A percentile compares a stretch with the other conserved stretches of the same genome.
Evolutionary conservation across 2,797 vertebrate species (phyloP).

Genomic region (Benthosema pterotum): DNA sequence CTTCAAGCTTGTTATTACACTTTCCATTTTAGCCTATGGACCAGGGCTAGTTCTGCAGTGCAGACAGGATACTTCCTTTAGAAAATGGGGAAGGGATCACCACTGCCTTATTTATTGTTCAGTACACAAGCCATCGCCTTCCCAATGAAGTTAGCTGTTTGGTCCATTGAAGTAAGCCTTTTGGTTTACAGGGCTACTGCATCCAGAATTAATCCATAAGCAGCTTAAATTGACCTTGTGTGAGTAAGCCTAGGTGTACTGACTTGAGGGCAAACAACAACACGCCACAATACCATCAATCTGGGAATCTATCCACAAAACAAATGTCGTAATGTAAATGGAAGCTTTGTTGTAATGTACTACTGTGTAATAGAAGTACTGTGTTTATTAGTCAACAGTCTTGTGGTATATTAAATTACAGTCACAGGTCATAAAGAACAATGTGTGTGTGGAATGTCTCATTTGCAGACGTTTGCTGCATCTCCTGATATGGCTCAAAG

Average conservation of each 20-base stretch:
- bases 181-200: constrained; percentile 16
- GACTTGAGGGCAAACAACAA: constrained; percentile 12
- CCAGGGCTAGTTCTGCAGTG: not conserved
- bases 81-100: constrained; percentile 57
- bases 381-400: no score
- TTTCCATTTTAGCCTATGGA: not conserved
- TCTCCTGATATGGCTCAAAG: not conserved
- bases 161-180: constrained; percentile 15
- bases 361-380: no score
- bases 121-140: constrained; percentile 19
- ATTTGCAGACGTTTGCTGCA: not conserved
- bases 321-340: no score
- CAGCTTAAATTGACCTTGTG: constrained; percentile 55
- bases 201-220: constrained; percentile 47
- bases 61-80: not conserved
- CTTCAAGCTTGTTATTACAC: not conserved
- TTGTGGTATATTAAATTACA: no score
- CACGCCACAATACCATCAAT: not conserved
- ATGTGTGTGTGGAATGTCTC: not conserved
- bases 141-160: not conserved
- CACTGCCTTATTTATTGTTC: not conserved
- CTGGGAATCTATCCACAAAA: no score
- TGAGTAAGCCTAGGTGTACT: constrained; percentile 22
- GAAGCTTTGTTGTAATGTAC: no score
- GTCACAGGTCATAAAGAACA: not conserved